A percentile compares a stretch with the other conserved stretches of the same genome.
phyloP scores from a whole-genome alignment of 1,140 invertebrate genomes.

The Pachypeltis micranthus region DNA sequence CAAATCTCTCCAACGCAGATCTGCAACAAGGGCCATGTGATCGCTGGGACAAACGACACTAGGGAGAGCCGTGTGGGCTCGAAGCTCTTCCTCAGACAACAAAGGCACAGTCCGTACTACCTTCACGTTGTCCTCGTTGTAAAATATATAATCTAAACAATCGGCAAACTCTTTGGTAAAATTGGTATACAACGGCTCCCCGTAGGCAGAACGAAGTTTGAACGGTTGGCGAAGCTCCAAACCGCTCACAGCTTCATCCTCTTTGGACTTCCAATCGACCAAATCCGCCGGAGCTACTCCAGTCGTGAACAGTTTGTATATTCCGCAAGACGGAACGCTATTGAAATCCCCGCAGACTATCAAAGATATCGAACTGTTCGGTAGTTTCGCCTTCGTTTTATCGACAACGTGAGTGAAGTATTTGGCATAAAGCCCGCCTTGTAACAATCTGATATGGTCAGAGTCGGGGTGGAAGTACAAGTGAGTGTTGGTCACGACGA shows the following conservation, averaged over 20 bases:
- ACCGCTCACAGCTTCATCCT: slow-evolving; percentile 47
- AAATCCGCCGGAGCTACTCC: slow-evolving; percentile 47
- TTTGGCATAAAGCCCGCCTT: slow-evolving; percentile 49
- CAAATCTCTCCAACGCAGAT: slow-evolving; percentile 62
- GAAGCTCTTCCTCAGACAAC: slow-evolving; percentile 61
- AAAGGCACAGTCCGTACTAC: slow-evolving; percentile 54
- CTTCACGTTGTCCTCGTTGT: neutral
- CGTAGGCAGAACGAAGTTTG: slow-evolving; percentile 55
- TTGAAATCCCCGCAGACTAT: slow-evolving; percentile 80
- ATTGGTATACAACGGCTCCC: slow-evolving; percentile 70
- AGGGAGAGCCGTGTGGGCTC: slow-evolving; percentile 58
- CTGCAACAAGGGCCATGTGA: slow-evolving; percentile 76
- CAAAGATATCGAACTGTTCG: neutral
- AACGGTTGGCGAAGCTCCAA: slow-evolving; percentile 50
- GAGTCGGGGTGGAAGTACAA: slow-evolving; percentile 83
- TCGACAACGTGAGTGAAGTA: slow-evolving; percentile 38
- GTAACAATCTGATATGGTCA: slow-evolving; percentile 72
- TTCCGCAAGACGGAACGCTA: slow-evolving; percentile 64
- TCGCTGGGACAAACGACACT: slow-evolving; percentile 82
- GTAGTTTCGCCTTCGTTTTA: neutral
- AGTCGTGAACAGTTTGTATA: slow-evolving; percentile 60
- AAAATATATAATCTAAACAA: slow-evolving; percentile 89
- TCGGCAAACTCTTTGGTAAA: slow-evolving; percentile 69
- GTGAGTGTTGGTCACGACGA: slow-evolving; percentile 79
- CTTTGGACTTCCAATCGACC: slow-evolving; percentile 64